Base-by-base conservation (phyloP, 2,888 invertebrate species). In the Leucophora obtusa region DNA sequence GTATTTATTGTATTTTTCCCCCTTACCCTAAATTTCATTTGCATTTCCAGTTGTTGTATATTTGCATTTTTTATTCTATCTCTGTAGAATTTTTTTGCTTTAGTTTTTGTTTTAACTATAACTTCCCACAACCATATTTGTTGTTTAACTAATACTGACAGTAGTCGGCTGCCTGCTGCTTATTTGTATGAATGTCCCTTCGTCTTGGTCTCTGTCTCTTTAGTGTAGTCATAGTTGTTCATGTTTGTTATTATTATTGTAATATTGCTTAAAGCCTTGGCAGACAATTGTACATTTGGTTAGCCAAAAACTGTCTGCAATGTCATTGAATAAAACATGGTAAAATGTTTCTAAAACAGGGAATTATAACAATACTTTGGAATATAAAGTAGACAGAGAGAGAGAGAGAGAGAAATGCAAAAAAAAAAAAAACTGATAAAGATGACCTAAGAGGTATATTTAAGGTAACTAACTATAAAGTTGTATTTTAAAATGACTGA, bases 251-350 rank as follows among this genome's bases (percentile, higher is more conserved):
- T 71, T 72, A 24, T 76, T 72, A 24, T 76, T 59, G 69, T 81
- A 65, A 65, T 47, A 73, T 77, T 63, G 77, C 81, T 77, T 70
- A 66, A 70, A 77, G 76, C 73, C 70, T 66, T 81, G 81, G 81
- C 81, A 77, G 76, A 81, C 76, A 73, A 58, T 81, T 81, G 81
- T 73, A 81, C 76, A 81, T 81, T 81, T 77, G 81, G 81, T 81
- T 81, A 77, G 78, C 82, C 78, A 78, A 82, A 82, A 82, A 78
- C 74, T 82, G 78, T 82, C 78, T 78, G 71, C 78, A 78, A 78
- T 78, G 78, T 75, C 78, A 79, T 71, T 79, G 71, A 80, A 71
- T 68, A 66, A 76, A 72, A 81, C 66, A 75, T 75, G 71, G 53
- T 65, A 53, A 76, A 75, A 80, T 68, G 79, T 75, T 80, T 68